Conservation (phyloP, 2,888 invertebrate species). For the Heliconius charithonia region DNA sequence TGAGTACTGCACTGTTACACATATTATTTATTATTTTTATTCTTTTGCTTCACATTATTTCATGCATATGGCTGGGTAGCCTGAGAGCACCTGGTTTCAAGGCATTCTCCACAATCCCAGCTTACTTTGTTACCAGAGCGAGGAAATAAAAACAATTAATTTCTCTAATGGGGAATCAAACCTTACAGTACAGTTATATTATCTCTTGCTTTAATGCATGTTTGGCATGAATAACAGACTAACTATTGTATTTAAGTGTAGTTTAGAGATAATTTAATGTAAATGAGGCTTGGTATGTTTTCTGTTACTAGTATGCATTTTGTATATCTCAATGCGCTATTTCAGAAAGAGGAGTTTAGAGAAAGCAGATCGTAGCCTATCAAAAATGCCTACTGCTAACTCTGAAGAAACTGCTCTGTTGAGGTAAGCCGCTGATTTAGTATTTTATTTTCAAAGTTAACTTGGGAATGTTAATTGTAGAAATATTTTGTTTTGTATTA, state of each 20-base stretch:
- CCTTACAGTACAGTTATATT: not conserved
- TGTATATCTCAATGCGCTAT: conserved; percentile 54
- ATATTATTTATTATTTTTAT: conserved; percentile 10
- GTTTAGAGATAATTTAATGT: not conserved
- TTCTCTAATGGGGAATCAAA: no score
- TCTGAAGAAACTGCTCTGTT: conserved; percentile 94
- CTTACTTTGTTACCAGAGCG: no score
- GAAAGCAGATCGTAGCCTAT: conserved; percentile 55
- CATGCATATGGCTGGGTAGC: no score
- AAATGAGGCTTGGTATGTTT: conserved; percentile 21
- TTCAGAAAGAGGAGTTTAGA: conserved; percentile 60
- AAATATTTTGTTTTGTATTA: not conserved
- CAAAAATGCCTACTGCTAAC: conserved; percentile 88
- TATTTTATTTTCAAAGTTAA: conserved; percentile 17
- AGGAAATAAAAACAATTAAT: no score
- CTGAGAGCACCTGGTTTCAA: no score
- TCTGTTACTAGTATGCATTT: conserved; percentile 24
- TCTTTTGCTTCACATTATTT: not conserved
- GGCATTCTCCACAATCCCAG: no score
- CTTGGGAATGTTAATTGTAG: conserved; percentile 13
- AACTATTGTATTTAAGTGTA: conserved; percentile 2
- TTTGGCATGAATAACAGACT: not conserved
- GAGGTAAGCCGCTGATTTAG: conserved; percentile 86
- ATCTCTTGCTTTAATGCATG: not conserved
- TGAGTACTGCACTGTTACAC: conserved; percentile 54